These are phyloP conservation scores for Cephonodes hylas DNA, from an alignment of 2,888 invertebrate genomes.

Conservation along the genomic window DNA sequence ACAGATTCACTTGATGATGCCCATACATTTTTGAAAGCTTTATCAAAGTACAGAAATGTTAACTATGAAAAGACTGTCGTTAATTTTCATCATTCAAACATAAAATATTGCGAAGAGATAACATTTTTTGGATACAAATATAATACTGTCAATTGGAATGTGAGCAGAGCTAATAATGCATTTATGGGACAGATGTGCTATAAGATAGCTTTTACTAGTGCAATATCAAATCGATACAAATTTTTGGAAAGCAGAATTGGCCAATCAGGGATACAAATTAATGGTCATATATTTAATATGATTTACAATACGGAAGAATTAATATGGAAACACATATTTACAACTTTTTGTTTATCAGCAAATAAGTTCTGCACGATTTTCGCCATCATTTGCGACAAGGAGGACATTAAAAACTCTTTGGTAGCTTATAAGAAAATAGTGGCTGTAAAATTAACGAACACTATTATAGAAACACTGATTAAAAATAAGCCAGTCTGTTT, in stretches of 20 bases:
- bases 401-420: conserved; percentile 52
- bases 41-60: conserved; percentile 65
- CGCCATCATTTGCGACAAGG: conserved; percentile 54
- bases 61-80: conserved; percentile 68
- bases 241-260: conserved; percentile 70
- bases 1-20: conserved; percentile 66
- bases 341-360: conserved; percentile 69
- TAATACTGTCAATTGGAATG: conserved; percentile 58
- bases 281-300: conserved; percentile 67
- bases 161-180: conserved; percentile 63
- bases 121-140: conserved; percentile 68
- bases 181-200: conserved; percentile 70
- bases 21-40: conserved; percentile 52
- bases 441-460: conserved; percentile 63
- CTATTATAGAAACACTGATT: conserved; percentile 56
- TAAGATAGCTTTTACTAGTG: conserved; percentile 65
- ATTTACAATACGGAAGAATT: conserved; percentile 56
- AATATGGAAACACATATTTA: conserved; percentile 68
- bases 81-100: conserved; percentile 55
- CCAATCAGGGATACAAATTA: conserved; percentile 70
- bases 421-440: conserved; percentile 64
- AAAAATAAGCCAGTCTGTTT: conserved; percentile 49
- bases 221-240: conserved; percentile 49
- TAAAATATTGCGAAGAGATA: conserved; percentile 53
- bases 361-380: conserved; percentile 75